Percentiles rank a stretch among this genome's conserved stretches.
These are phyloP conservation scores for Eriocheir sinensis DNA, from an alignment of 1,140 invertebrate genomes.

Conservation along the genomic window DNA sequence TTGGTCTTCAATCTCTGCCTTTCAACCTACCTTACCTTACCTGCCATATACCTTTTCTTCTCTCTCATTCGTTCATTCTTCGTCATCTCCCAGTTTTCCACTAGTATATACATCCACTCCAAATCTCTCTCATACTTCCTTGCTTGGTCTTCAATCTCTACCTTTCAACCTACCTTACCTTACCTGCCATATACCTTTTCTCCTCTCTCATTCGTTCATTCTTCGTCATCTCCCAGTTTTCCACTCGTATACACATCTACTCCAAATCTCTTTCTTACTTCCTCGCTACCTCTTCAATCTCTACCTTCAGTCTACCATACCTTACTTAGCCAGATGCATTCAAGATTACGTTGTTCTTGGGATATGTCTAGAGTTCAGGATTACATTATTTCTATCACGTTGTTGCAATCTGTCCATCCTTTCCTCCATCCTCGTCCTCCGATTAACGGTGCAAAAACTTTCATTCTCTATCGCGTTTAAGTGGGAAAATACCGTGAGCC, in stretches of 20 bases:
- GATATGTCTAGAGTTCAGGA: neutral
- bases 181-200: too few relatives aligned
- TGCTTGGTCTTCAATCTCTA: neutral
- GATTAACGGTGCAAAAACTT: too few relatives aligned
- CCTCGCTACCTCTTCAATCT: neutral
- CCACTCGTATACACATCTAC: neutral
- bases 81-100: too few relatives aligned
- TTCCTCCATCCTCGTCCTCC: too few relatives aligned
- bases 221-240: too few relatives aligned
- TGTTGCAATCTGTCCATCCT: too few relatives aligned
- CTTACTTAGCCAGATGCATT: neutral
- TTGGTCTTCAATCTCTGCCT: neutral
- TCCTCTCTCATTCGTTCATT: too few relatives aligned
- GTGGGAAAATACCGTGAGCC: too few relatives aligned
- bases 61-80: too few relatives aligned
- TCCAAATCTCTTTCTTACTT: neutral
- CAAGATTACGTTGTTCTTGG: neutral
- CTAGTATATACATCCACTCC: neutral
- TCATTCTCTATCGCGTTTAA: too few relatives aligned
- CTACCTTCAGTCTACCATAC: neutral
- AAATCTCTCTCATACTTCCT: constrained; percentile 8
- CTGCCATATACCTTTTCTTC: too few relatives aligned
- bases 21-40: neutral
- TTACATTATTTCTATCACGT: too few relatives aligned
- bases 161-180: neutral